phyloP scores from a whole-genome alignment of 2,888 invertebrate genomes.

The Aphidoletes aphidimyza region DNA sequence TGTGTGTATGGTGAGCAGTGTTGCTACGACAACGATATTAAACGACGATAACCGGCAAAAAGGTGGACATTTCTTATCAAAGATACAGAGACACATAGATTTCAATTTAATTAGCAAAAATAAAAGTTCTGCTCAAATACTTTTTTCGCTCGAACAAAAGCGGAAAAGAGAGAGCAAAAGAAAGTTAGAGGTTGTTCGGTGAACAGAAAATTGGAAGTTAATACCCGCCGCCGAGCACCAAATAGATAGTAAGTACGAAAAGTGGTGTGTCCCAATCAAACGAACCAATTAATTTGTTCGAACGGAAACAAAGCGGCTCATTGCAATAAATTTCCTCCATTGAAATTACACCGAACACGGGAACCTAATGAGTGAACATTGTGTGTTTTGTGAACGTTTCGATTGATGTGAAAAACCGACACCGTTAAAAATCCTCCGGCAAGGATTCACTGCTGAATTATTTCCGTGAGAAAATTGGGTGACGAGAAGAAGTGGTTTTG shows the following conservation, averaged over 20 bases:
- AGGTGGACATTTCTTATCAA: background rate
- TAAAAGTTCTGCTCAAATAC: background rate
- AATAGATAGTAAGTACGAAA: background rate
- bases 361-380: background rate
- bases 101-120: background rate
- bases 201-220: background rate
- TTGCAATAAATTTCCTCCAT: background rate
- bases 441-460: too few species aligned
- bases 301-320: background rate
- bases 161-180: background rate
- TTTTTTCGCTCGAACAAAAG: too few species aligned
- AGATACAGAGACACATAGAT: background rate
- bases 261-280: background rate
- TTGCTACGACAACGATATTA: slow-evolving; percentile 16
- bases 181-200: background rate
- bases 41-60: background rate
- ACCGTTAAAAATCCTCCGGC: too few species aligned
- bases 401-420: background rate
- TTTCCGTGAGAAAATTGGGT: background rate
- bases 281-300: background rate
- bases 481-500: background rate
- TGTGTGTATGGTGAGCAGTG: background rate
- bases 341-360: background rate
- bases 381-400: background rate
- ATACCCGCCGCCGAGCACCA: background rate